phyloP scores from a whole-genome alignment of 2,113 vertebrate genomes.

The Polypterus bichir region DNA sequence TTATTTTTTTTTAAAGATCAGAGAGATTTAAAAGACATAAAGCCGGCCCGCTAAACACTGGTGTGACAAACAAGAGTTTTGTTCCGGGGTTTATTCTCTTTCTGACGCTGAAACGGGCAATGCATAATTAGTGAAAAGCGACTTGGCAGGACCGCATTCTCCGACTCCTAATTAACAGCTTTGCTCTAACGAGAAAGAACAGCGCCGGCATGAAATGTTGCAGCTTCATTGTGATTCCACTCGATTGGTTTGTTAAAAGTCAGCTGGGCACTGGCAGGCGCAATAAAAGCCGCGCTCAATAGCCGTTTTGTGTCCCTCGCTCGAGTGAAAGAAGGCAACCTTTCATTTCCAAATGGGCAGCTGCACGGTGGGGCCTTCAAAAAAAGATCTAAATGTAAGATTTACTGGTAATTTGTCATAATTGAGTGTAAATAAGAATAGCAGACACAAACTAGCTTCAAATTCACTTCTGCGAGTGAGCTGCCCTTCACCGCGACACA shows the following conservation, averaged over 20 bases:
- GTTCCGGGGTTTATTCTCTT: conserved; percentile 66
- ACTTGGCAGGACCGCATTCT: conserved; percentile 57
- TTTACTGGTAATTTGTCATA: conserved; percentile 67
- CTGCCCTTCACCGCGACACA: no score
- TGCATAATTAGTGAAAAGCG: conserved; percentile 54
- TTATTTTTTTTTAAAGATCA: conserved; percentile 41
- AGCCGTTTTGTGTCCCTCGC: conserved; percentile 65
- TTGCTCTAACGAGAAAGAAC: conserved; percentile 53
- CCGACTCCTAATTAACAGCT: conserved; percentile 76
- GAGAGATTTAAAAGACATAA: conserved; percentile 49
- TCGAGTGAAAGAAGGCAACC: conserved; percentile 69
- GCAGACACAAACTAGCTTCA: conserved; percentile 17
- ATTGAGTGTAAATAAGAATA: conserved; percentile 54
- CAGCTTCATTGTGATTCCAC: conserved; percentile 73
- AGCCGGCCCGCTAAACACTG: conserved; percentile 31
- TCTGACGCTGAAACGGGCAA: conserved; percentile 52
- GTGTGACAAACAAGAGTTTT: conserved; percentile 67
- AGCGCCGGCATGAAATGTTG: conserved; percentile 70
- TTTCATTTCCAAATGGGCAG: conserved; percentile 70
- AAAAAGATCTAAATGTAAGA: conserved; percentile 64
- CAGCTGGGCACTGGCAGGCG: conserved; percentile 61
- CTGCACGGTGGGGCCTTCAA: conserved; percentile 49
- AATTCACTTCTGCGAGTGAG: neutral
- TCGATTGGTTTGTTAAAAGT: conserved; percentile 74
- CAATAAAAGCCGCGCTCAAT: conserved; percentile 62